These are phyloP conservation scores for Acipenser ruthenus DNA, from an alignment of 2,797 vertebrate species.

Conservation along the genomic window DNA sequence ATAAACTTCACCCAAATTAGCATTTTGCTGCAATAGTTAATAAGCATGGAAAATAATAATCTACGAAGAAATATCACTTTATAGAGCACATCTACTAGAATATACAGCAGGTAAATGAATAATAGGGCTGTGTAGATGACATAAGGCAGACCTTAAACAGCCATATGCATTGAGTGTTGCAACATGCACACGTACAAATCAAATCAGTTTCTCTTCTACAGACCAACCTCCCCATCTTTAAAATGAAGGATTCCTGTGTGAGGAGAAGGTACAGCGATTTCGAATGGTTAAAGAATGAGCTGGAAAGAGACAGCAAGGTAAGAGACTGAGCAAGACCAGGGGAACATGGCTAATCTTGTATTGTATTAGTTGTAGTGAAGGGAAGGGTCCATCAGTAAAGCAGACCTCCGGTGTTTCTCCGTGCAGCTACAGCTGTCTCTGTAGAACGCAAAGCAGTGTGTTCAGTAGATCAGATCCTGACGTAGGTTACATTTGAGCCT, in stretches of 20 bases:
- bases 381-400: not conserved
- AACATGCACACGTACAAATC: no score
- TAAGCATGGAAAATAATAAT: no score
- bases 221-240: conserved; percentile 98
- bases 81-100: no score
- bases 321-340: conserved; percentile 25
- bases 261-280: conserved; percentile 96
- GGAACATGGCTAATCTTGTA: not conserved
- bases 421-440: not conserved
- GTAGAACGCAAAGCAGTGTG: not conserved
- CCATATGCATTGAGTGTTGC: no score
- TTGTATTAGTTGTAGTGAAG: not conserved
- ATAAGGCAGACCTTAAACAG: no score
- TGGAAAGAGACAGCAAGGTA: conserved; percentile 98
- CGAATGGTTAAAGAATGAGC: conserved; percentile 96
- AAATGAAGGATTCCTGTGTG: conserved; percentile 91
- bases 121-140: not conserved
- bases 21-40: no score
- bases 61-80: no score
- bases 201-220: conserved; percentile 33
- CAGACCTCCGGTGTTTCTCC: not conserved
- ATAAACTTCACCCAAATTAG: no score
- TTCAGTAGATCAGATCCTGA: not conserved
- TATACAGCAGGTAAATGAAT: not conserved
- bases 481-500: not conserved